Base-by-base conservation (phyloP, 1,140 invertebrate genomes). In the Trypoxylus dichotomus region DNA sequence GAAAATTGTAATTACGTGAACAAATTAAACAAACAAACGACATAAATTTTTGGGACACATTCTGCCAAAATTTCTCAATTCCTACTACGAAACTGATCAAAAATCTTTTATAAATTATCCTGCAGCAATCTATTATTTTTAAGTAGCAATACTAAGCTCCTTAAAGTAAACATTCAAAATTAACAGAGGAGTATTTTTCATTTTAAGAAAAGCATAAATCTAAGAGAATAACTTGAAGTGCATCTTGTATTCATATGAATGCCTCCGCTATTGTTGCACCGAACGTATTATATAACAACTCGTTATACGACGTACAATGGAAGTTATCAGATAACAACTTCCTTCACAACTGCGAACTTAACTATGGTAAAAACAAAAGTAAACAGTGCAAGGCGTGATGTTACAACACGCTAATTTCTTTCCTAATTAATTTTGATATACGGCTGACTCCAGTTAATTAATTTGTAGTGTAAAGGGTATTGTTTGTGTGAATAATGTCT, bases 381-480 rank as follows among this genome's bases (percentile, higher is more conserved):
- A 68, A 68, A 25, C 60, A 68, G 60, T 68, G 24, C 11, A 68
- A 29, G 21, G 60, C 24, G 60, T 68, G 60, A 27, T 68, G 60
- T 27, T 25, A 68, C 60, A 68, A 68, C 60, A 15, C 60, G 15
- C 60, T 68, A 68, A 68, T 37, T 74, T 74, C 41, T 74, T 41
- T 43, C 32, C 29, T 37, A 32, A 74, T 74, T 74, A 74, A 74
- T 74, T 42, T 74, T 43, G 72, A 74, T 37, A 37, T 74, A 41
- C 29, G 27, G 37, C 29, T 29, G 41, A 41, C 32, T 29, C 29
- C 32, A 41, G 32, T 74, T 74, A 74, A 74, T 74, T 74, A 74
- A 74, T 74, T 74, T 21, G 72, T 42, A 41, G 72, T 74, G 29
- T 68, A 68, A 68, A n/a, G 32, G 72, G 72, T 29, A 74, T 74